These are phyloP conservation scores for Limnephilus lunatus DNA, from an alignment of 2,888 invertebrate species.

Conservation along the genomic window DNA sequence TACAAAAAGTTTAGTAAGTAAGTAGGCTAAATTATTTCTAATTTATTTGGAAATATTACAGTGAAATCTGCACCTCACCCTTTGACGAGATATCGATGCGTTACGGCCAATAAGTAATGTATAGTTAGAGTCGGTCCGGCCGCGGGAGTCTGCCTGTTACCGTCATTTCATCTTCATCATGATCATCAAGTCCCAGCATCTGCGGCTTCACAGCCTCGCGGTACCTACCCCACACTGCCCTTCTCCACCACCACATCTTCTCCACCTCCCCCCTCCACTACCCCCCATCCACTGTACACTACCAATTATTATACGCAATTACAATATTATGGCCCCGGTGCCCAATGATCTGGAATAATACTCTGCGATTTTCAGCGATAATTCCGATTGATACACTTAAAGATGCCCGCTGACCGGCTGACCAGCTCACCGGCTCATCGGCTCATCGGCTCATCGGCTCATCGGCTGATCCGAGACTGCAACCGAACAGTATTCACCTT, in stretches of 20 bases:
- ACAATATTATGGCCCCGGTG: constrained; percentile 37
- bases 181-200: constrained; percentile 16
- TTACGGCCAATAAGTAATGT: constrained; percentile 56
- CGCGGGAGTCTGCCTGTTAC: constrained; percentile 52
- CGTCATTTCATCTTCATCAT: constrained; percentile 49
- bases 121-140: constrained; percentile 50
- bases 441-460: neutral
- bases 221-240: neutral
- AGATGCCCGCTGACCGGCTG: neutral
- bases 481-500: neutral
- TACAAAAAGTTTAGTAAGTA: no score
- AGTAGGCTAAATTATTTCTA: no score
- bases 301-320: constrained; percentile 47
- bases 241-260: neutral
- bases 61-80: constrained; percentile 1
- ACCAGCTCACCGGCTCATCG: neutral
- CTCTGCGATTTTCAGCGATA: constrained; percentile 46
- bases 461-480: neutral
- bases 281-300: neutral
- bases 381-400: constrained; percentile 30
- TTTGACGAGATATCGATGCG: neutral
- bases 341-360: constrained; percentile 35
- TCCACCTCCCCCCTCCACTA: neutral
- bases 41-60: neutral
- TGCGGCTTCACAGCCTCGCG: constrained; percentile 32